phyloP scores from a whole-genome alignment of 2,797 vertebrate genomes.

The Triplophysa yarkandensis region DNA sequence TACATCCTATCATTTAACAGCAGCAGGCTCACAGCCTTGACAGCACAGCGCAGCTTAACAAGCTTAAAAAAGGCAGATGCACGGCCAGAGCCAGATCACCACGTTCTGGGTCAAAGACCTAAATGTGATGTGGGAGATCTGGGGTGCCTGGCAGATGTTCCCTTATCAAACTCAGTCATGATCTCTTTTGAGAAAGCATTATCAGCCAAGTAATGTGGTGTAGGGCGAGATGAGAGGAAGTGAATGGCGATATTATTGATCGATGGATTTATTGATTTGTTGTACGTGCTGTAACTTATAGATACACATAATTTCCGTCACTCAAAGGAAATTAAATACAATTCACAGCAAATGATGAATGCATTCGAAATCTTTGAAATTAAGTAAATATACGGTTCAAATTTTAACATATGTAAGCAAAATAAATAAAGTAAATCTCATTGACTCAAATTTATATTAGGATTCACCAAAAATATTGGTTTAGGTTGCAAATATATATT shows the following conservation, averaged over 20 bases:
- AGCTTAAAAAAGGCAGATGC: constrained; percentile 48
- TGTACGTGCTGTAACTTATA: no score
- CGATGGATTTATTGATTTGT: neutral
- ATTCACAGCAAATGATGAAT: no score
- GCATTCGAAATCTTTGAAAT: no score
- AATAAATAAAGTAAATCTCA: no score
- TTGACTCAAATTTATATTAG: no score
- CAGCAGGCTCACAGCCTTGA: constrained; percentile 39
- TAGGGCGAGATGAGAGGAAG: constrained; percentile 3
- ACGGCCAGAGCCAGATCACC: constrained; percentile 28
- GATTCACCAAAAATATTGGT: no score
- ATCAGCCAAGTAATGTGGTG: constrained; percentile 4
- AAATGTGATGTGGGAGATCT: constrained; percentile 40
- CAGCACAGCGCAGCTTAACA: constrained; percentile 48
- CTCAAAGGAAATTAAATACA: no score
- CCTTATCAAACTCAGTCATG: constrained; percentile 36
- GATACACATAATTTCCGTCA: no score
- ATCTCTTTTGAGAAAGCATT: constrained; percentile 12
- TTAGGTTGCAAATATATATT: no score
- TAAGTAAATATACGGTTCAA: no score
- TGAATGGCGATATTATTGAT: neutral
- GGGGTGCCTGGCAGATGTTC: constrained; percentile 34
- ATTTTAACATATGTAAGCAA: no score
- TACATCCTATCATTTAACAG: constrained; percentile 43
- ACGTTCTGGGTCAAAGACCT: constrained; percentile 48